phyloP scores from a whole-genome alignment of 1,140 invertebrate species.

The Wasmannia auropunctata region DNA sequence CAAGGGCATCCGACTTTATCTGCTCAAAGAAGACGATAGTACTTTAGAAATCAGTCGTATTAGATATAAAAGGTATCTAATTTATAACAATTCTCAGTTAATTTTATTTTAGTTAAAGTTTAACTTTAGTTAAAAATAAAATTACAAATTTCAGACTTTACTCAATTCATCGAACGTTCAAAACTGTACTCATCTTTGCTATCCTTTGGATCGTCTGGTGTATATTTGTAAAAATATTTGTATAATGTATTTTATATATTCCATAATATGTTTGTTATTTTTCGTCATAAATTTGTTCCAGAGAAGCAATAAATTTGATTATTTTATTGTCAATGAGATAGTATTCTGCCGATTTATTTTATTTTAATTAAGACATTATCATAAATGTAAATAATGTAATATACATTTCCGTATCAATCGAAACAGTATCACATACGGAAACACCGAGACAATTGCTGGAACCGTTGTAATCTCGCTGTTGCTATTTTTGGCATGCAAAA shows the following conservation, averaged over 20 bases:
- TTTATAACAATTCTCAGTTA: background rate
- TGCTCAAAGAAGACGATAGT: slow-evolving; percentile 90
- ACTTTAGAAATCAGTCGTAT: slow-evolving; percentile 87
- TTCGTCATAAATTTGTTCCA: too few species aligned
- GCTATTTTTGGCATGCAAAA: too few species aligned
- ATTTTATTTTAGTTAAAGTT: background rate
- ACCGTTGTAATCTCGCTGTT: too few species aligned
- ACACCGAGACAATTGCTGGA: too few species aligned
- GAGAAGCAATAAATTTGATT: too few species aligned
- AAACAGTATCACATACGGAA: too few species aligned
- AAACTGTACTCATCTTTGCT: background rate
- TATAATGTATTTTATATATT: background rate
- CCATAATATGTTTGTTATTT: too few species aligned
- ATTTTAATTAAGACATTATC: too few species aligned
- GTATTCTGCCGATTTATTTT: too few species aligned
- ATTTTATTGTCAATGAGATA: too few species aligned
- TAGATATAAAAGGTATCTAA: slow-evolving; percentile 86
- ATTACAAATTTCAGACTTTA: background rate
- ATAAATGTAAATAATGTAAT: too few species aligned
- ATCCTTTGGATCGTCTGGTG: background rate
- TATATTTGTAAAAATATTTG: background rate
- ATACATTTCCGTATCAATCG: too few species aligned
- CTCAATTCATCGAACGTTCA: background rate
- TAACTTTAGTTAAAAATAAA: background rate
- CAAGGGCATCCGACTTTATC: slow-evolving; percentile 88